Conservation (phyloP, 2,797 vertebrate genomes). For the Sebastiscus tertius region DNA sequence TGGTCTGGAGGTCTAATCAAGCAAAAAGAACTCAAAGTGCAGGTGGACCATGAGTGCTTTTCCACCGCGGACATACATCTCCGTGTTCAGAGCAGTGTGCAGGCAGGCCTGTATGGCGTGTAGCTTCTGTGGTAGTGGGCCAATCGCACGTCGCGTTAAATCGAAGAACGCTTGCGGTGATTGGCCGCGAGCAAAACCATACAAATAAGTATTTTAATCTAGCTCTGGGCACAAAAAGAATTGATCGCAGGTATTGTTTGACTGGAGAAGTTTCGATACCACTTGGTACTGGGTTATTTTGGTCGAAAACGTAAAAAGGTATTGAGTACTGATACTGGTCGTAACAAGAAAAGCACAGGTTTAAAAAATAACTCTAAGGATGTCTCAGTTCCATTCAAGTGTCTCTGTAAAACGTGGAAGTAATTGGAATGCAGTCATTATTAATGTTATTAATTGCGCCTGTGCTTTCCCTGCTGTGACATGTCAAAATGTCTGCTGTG, state of each 20-base stretch:
- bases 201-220: too few relatives aligned
- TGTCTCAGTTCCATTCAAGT: neutral
- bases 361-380: neutral
- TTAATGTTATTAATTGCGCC: constrained; percentile 6
- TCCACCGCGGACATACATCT: neutral
- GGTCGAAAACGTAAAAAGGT: too few relatives aligned
- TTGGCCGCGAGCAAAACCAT: too few relatives aligned
- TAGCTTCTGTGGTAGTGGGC: too few relatives aligned
- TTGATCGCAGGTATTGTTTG: too few relatives aligned
- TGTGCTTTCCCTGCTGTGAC: neutral
- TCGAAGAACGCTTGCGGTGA: too few relatives aligned
- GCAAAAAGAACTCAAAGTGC: neutral
- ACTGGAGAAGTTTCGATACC: too few relatives aligned
- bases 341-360: neutral
- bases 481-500: neutral
- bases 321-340: too few relatives aligned
- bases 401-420: neutral
- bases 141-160: neutral
- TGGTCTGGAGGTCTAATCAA: constrained; percentile 7
- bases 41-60: neutral
- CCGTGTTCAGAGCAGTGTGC: too few relatives aligned
- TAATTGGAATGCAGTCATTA: neutral
- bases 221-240: too few relatives aligned
- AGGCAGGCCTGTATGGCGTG: too few relatives aligned
- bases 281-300: too few relatives aligned